phyloP scores from a whole-genome alignment of 2,888 invertebrate species.

The Ferdinandea cuprea region DNA sequence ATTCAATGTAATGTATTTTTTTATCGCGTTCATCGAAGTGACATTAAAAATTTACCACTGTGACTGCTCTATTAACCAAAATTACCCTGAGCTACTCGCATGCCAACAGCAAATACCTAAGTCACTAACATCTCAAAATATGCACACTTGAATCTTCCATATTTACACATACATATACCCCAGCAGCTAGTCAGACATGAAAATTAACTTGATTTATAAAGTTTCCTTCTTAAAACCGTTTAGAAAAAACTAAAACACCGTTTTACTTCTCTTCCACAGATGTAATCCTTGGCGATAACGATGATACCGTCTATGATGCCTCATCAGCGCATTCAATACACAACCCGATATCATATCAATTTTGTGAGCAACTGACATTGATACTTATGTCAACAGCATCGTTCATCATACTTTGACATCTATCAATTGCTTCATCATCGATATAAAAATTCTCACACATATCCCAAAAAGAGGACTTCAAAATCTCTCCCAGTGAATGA shows the following conservation, averaged over 20 bases:
- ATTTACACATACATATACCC: too few relatives aligned
- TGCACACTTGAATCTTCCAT: too few relatives aligned
- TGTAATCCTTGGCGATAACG: constrained; percentile 77
- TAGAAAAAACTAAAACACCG: background rate
- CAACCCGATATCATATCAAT: constrained; percentile 53
- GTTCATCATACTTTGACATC: constrained; percentile 70
- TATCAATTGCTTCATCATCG: constrained; percentile 53
- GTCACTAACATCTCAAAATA: too few relatives aligned
- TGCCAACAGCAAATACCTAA: too few relatives aligned
- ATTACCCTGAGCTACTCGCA: too few relatives aligned
- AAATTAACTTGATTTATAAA: too few relatives aligned
- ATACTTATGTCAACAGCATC: constrained; percentile 69
- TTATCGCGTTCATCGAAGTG: too few relatives aligned
- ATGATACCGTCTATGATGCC: constrained; percentile 76
- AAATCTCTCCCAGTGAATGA: background rate
- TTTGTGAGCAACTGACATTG: constrained; percentile 63
- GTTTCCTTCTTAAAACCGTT: too few relatives aligned
- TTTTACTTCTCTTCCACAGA: constrained; percentile 75
- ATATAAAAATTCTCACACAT: constrained; percentile 56
- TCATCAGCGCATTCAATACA: constrained; percentile 74
- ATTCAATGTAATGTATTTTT: too few relatives aligned
- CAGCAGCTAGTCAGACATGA: too few relatives aligned
- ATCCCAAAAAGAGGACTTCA: constrained; percentile 6
- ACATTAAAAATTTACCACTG: too few relatives aligned
- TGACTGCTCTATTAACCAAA: too few relatives aligned